Evolutionary conservation across 2,888 invertebrate species (phyloP).

Genomic region (Bibio marci): DNA sequence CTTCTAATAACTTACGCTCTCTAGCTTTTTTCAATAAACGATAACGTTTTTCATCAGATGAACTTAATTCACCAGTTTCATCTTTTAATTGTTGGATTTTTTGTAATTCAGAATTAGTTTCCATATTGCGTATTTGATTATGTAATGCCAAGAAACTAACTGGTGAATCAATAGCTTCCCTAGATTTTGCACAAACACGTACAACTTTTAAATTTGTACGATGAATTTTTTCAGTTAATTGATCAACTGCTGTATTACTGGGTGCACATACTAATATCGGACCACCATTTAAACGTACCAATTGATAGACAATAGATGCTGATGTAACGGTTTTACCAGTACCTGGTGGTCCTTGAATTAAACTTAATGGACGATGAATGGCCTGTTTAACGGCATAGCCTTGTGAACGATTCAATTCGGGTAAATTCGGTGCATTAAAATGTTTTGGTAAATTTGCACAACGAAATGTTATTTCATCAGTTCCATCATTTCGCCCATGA

Average conservation of each 20-base stretch:
- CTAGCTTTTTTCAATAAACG: constrained; percentile 77
- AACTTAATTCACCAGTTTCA: constrained; percentile 93
- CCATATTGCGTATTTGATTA: constrained; percentile 91
- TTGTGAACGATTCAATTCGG: constrained; percentile 94
- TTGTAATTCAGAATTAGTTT: constrained; percentile 80
- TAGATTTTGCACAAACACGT: constrained; percentile 89
- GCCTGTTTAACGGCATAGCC: constrained; percentile 97
- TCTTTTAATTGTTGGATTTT: constrained; percentile 94
- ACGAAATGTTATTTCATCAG: constrained; percentile 83
- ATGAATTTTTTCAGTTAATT: constrained; percentile 97
- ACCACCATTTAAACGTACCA: constrained; percentile 85
- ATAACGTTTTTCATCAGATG: constrained; percentile 89
- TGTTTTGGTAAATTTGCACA: constrained; percentile 80
- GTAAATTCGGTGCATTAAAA: constrained; percentile 92
- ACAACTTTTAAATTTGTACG: constrained; percentile 87
- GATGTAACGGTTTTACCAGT: constrained; percentile 99
- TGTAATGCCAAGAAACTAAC: constrained; percentile 93
- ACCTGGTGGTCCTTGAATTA: constrained; percentile 89
- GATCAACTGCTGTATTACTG: constrained; percentile 98
- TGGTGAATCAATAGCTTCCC: constrained; percentile 95
- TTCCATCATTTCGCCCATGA: constrained; percentile 86
- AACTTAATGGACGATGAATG: constrained; percentile 81
- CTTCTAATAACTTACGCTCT: constrained; percentile 78
- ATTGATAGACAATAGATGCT: constrained; percentile 95
- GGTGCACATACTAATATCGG: constrained; percentile 97